Evolutionary conservation across 2,113 vertebrate genomes (phyloP).

Genomic region (Phylloscopus whistleri): DNA sequence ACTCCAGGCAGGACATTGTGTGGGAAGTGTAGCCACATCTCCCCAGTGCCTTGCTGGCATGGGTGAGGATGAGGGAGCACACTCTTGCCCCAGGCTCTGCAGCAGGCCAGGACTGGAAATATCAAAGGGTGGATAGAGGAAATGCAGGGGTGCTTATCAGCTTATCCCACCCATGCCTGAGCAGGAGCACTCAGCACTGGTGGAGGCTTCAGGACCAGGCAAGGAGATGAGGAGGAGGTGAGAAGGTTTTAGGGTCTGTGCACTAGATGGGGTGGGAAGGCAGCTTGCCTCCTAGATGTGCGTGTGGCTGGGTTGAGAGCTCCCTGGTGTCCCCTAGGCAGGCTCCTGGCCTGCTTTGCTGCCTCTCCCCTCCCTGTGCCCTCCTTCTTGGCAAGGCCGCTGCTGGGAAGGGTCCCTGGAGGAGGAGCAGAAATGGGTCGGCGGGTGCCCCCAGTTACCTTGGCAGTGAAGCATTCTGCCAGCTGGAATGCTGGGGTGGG

Average conservation of each 20-base stretch:
- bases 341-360: neutral
- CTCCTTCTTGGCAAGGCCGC: neutral
- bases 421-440: constrained; percentile 15
- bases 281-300: neutral
- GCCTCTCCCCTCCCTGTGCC: neutral
- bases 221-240: neutral
- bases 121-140: neutral
- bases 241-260: neutral
- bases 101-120: neutral
- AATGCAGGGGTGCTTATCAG: neutral
- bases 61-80: rapidly evolving
- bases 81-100: neutral
- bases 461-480: neutral
- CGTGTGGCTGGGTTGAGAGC: rapidly evolving
- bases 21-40: neutral
- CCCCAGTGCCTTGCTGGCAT: neutral
- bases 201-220: neutral
- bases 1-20: rapidly evolving
- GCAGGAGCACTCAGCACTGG: neutral
- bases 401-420: neutral
- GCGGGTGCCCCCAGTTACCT: neutral
- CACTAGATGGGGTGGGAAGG: neutral
- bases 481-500: neutral
- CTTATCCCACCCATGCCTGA: neutral
- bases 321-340: neutral